Evolutionary conservation across 2,888 invertebrate genomes (phyloP).

Genomic region (Biston stratarius): DNA sequence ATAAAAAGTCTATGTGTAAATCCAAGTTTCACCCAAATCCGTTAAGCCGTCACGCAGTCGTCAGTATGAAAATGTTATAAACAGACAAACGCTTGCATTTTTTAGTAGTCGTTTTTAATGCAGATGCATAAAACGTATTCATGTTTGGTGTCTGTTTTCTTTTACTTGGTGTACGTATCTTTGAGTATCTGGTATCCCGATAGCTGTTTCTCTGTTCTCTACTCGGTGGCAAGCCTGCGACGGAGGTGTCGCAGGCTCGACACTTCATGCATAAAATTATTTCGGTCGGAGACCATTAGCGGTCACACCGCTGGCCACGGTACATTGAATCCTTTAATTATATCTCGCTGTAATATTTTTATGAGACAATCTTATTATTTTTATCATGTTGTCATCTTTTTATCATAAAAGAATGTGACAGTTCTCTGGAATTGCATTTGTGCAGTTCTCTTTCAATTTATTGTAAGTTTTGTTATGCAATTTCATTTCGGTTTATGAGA

Average conservation of each 20-base stretch:
- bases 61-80: no score
- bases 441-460: conserved; percentile 21
- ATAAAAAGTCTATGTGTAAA: no score
- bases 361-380: conserved; percentile 36
- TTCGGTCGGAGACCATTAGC: conserved; percentile 56
- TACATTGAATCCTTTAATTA: conserved; percentile 29
- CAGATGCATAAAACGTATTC: no score
- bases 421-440: conserved; percentile 31
- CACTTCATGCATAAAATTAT: conserved; percentile 70
- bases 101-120: no score
- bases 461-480: neutral
- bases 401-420: conserved; percentile 24
- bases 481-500: neutral
- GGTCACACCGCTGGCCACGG: conserved; percentile 31
- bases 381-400: conserved; percentile 23
- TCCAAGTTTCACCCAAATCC: no score
- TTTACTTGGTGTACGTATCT: no score
- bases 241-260: conserved; percentile 46
- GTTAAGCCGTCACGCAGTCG: no score
- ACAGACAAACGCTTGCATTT: no score
- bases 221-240: neutral
- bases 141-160: no score
- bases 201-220: conserved; percentile 2
- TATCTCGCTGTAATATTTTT: conserved; percentile 29
- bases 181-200: no score